Evolutionary conservation across 2,113 vertebrate species (phyloP).

Genomic region (Daubentonia madagascariensis): DNA sequence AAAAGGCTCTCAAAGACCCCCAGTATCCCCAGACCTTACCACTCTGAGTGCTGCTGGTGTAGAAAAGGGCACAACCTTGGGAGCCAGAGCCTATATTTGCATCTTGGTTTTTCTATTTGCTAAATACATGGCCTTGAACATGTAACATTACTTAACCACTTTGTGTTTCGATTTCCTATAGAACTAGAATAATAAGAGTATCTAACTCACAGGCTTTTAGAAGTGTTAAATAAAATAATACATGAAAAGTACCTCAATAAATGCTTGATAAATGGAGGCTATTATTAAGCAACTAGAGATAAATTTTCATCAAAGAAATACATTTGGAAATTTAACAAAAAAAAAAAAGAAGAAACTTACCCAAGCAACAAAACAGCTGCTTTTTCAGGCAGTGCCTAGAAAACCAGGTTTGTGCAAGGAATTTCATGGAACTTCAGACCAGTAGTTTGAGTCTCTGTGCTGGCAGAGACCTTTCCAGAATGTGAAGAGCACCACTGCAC

Average conservation of each 20-base stretch:
- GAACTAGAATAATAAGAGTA: not conserved
- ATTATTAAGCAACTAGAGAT: not conserved
- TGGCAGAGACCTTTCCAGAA: not conserved
- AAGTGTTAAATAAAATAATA: not conserved
- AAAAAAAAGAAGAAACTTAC: not conserved
- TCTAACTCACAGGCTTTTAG: not conserved
- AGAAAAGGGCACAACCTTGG: not conserved
- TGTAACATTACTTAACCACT: not conserved
- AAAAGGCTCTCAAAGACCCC: not conserved
- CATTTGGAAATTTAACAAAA: not conserved
- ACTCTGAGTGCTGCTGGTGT: too few species aligned
- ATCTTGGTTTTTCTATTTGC: not conserved
- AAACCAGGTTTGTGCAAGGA: not conserved
- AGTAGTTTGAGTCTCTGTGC: rapidly evolving
- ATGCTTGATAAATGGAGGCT: not conserved
- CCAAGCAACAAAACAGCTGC: not conserved
- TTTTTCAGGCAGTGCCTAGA: not conserved
- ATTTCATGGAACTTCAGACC: not conserved
- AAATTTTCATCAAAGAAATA: not conserved
- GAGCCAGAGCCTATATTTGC: not conserved
- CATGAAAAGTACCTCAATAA: not conserved
- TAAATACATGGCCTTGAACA: not conserved
- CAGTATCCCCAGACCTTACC: not conserved
- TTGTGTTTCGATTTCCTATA: not conserved
- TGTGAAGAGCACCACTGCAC: not conserved